A percentile compares a stretch with the other conserved stretches of the same genome.
Evolutionary conservation across 2,888 invertebrate genomes (phyloP).

Genomic region (Lepidocyrtinus sp.): DNA sequence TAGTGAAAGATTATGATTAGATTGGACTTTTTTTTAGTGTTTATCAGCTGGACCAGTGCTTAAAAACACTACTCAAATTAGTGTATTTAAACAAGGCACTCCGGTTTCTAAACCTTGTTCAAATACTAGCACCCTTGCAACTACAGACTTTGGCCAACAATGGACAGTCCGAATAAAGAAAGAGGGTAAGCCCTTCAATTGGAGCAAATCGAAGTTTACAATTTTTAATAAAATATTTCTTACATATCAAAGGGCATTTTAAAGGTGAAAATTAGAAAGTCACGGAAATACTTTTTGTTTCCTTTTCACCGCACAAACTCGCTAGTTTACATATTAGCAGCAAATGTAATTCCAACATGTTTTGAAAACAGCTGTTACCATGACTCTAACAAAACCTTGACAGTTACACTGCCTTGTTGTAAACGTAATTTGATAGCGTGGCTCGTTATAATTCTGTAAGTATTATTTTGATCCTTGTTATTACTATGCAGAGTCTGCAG

Average conservation of each 20-base stretch:
- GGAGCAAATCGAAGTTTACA: too few species aligned
- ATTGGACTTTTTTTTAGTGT: constrained; percentile 31
- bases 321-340: too few species aligned
- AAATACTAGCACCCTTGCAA: background rate
- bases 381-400: too few species aligned
- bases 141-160: constrained; percentile 36
- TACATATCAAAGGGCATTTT: background rate
- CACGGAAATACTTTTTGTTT: background rate
- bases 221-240: background rate
- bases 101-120: constrained; percentile 27
- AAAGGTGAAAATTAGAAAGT: background rate
- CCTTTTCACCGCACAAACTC: too few species aligned
- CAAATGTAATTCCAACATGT: too few species aligned
- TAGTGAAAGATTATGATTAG: background rate
- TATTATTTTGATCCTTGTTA: too few species aligned
- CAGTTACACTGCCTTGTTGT: too few species aligned
- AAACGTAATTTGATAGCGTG: too few species aligned
- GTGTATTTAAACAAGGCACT: constrained; percentile 35
- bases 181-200: constrained; percentile 9
- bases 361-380: too few species aligned
- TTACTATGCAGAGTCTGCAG: constrained; percentile 22
- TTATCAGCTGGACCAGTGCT: constrained; percentile 44
- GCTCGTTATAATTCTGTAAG: too few species aligned
- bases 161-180: constrained; percentile 33
- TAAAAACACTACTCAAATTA: background rate